Base-by-base conservation (phyloP, 2,888 invertebrate species). In the Drosophila niveifrons region DNA sequence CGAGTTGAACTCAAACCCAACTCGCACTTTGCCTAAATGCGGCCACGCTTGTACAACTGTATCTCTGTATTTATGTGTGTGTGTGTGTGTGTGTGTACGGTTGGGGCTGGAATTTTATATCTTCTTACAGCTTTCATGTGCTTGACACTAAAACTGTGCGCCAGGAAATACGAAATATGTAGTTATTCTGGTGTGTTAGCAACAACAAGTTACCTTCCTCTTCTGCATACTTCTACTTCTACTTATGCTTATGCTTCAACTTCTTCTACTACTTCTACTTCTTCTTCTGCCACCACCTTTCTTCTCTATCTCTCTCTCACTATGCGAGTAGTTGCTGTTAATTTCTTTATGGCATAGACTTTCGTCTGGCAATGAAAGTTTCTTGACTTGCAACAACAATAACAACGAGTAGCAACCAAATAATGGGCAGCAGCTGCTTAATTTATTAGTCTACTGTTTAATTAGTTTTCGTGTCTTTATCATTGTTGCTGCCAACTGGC, bases 281-380 rank as follows among this genome's bases (percentile, higher is more conserved):
- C 59, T 46, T 44, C 59, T 9, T 48, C 39, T 50, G 29, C 28
- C 23, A 39, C n/a, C 34, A 13, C 29, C 28, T 48, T 36, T 52
- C 13, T 39, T 41, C 13, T 11, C 4, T 36, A 41, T 58, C 59
- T 23, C 31, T 47, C 46, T 15, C n/a, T 23, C 52, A 2, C 43
- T 41, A 68, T 31, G 39, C 46, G 46, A 61, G 50, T 44, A 57
- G 47, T 81, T 67, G 70, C 76, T 81, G 71, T 87, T 82, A 66
- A 73, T 85, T 82, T 85, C 75, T 82, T 79, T 74, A 74, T 71
- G 70, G 78, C 78, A 53, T 55, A 66, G 73, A 88, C 82, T 88
- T 83, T 88, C 82, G 88, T 85, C 88, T 82, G 75, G 64, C 58
- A 83, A 83, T 72, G 88, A 83, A 83, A 83, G 85, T 88, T 83